Evolutionary conservation across 2,113 vertebrate genomes (phyloP).

Genomic region (Podilymbus podiceps): DNA sequence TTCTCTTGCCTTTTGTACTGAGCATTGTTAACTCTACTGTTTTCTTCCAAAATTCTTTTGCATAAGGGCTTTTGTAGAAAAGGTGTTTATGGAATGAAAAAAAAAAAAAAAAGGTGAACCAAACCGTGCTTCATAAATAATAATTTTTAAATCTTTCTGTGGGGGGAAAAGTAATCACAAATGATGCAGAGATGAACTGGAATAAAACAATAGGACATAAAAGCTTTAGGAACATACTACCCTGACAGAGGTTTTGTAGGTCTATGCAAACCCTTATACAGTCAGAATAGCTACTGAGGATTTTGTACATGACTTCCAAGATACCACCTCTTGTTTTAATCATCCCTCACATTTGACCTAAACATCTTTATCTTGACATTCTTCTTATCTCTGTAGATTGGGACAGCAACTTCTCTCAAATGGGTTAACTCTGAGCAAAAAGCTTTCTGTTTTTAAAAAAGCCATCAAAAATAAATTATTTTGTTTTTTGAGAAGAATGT

Average conservation of each 20-base stretch:
- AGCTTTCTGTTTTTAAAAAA: not conserved
- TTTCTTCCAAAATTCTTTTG: not conserved
- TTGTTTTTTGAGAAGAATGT: not conserved
- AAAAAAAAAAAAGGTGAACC: no score
- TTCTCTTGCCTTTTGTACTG: not conserved
- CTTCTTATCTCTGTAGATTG: not conserved
- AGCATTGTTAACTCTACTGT: not conserved
- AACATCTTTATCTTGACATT: not conserved
- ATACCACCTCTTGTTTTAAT: not conserved
- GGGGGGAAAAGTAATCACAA: not conserved
- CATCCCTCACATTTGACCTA: not conserved
- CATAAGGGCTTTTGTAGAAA: not conserved
- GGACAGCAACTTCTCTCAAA: not conserved
- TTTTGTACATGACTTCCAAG: not conserved
- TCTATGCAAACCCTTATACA: not conserved
- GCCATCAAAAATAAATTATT: not conserved
- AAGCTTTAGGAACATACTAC: not conserved
- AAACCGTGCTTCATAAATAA: not conserved
- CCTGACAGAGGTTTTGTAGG: not conserved
- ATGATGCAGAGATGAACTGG: not conserved
- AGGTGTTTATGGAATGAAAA: not conserved
- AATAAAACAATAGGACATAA: not conserved
- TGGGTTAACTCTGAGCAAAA: not conserved
- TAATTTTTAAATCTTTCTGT: not conserved
- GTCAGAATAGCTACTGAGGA: not conserved